Conservation (phyloP, 2,888 invertebrate genomes). For the Tetramorium bicarinatum region DNA sequence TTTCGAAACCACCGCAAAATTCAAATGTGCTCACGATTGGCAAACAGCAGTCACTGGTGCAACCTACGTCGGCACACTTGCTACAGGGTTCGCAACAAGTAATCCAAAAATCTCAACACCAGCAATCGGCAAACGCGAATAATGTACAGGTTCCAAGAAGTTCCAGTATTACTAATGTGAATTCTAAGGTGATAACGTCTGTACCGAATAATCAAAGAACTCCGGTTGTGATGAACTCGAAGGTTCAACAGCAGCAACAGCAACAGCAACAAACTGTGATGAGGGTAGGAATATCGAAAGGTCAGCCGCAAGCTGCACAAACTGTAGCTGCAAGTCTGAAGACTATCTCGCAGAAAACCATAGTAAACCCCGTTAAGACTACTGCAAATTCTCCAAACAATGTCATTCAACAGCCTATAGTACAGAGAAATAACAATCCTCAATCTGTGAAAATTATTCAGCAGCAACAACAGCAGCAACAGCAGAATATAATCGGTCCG, state of each 20-base stretch:
- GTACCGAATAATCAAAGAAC: conserved; percentile 74
- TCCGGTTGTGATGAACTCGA: conserved; percentile 68
- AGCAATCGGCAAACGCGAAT: conserved; percentile 60
- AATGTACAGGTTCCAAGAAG: conserved; percentile 71
- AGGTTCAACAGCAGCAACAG: conserved; percentile 72
- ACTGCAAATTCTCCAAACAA: conserved; percentile 73
- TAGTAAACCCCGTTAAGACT: conserved; percentile 73
- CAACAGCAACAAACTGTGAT: conserved; percentile 80
- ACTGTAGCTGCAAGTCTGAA: conserved; percentile 72
- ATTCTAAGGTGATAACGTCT: conserved; percentile 75
- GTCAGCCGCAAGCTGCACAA: conserved; percentile 72
- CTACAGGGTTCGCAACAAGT: conserved; percentile 70
- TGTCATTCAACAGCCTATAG: conserved; percentile 69
- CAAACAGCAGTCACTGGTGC: conserved; percentile 72
- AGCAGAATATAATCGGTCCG: conserved; percentile 76
- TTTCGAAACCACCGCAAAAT: conserved; percentile 76
- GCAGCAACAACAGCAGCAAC: conserved; percentile 83
- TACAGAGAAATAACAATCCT: conserved; percentile 69
- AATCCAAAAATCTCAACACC: conserved; percentile 63
- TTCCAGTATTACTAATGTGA: conserved; percentile 70
- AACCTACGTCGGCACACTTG: conserved; percentile 66
- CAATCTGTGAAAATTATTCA: conserved; percentile 89
- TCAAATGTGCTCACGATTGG: conserved; percentile 66
- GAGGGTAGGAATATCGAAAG: conserved; percentile 79
- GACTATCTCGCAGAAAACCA: conserved; percentile 72